Conservation (phyloP, 2,113 vertebrate species). For the Cyrtonyx montezumae region DNA sequence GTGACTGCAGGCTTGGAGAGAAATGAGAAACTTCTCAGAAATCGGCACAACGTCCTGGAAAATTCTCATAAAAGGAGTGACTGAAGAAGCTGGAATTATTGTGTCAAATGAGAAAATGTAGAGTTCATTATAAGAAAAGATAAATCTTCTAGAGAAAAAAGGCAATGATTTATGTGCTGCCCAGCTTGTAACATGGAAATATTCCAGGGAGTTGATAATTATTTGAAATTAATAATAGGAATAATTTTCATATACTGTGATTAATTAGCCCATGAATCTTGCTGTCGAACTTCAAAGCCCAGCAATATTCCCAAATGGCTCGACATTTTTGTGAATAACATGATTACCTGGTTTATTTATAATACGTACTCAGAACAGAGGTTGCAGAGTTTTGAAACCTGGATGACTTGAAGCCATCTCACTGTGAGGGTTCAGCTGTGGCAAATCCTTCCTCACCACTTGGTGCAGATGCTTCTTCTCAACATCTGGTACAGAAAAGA, state of each 20-base stretch:
- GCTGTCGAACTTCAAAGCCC: slow-evolving; percentile 33
- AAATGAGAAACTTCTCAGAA: background rate
- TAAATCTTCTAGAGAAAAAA: background rate
- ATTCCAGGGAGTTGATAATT: background rate
- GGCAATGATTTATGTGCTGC: background rate
- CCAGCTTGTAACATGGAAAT: background rate
- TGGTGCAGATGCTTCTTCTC: background rate
- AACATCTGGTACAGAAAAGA: background rate
- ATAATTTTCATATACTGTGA: background rate
- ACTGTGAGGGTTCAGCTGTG: background rate
- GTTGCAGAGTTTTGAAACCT: background rate
- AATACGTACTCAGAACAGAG: background rate
- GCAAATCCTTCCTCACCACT: background rate
- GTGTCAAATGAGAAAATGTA: background rate
- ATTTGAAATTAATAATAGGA: slow-evolving; percentile 40
- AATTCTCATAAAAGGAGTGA: background rate
- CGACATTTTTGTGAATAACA: slow-evolving; percentile 16
- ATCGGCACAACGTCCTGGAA: background rate
- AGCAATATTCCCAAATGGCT: slow-evolving; percentile 11
- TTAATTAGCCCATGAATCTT: background rate
- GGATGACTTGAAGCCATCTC: background rate
- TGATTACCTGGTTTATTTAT: slow-evolving; percentile 8
- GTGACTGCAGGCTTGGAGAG: background rate
- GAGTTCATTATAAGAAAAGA: background rate
- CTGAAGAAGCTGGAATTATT: background rate